Conservation (phyloP, 2,113 vertebrate genomes). For the Ophiodon elongatus region DNA sequence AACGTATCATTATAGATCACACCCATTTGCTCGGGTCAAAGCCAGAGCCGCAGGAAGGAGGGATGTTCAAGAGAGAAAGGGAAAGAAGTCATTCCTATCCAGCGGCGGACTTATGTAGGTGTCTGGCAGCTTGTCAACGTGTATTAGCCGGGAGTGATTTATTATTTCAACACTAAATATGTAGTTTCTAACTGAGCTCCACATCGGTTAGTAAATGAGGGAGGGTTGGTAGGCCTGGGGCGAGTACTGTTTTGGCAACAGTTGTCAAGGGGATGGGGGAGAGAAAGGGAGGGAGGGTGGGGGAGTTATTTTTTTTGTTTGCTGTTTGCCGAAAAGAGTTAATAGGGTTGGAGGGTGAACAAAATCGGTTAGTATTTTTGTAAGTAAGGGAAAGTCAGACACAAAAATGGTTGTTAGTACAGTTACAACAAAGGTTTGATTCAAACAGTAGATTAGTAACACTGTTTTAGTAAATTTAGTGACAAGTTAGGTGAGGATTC, state of each 20-base stretch:
- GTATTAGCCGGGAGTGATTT: background rate
- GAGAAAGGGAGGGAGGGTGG: conserved; percentile 8
- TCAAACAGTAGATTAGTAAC: conserved; percentile 85
- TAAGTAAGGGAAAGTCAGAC: conserved; percentile 88
- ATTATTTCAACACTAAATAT: conserved; percentile 12
- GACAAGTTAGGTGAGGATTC: conserved; percentile 68
- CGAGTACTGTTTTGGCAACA: conserved; percentile 18
- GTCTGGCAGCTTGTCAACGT: conserved; percentile 81
- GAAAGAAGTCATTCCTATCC: background rate
- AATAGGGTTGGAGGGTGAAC: conserved; percentile 79
- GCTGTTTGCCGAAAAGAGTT: conserved; percentile 57
- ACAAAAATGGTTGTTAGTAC: conserved; percentile 92
- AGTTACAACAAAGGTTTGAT: conserved; percentile 87
- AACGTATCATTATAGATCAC: background rate
- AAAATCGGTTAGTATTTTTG: conserved; percentile 87
- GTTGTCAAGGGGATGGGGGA: conserved; percentile 23
- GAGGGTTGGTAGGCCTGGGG: conserved; percentile 3
- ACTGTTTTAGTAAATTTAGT: conserved; percentile 83
- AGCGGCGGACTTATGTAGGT: conserved; percentile 61
- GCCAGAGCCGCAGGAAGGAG: background rate
- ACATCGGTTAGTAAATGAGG: conserved; percentile 46
- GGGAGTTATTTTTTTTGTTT: background rate
- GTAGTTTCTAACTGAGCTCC: conserved; percentile 18
- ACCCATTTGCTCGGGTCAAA: background rate
- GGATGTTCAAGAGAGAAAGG: conserved; percentile 18